A percentile compares a stretch with the other conserved stretches of the same genome.
These are phyloP conservation scores for Lagocephalus sceleratus DNA, from an alignment of 2,797 vertebrate species.

Conservation along the genomic window DNA sequence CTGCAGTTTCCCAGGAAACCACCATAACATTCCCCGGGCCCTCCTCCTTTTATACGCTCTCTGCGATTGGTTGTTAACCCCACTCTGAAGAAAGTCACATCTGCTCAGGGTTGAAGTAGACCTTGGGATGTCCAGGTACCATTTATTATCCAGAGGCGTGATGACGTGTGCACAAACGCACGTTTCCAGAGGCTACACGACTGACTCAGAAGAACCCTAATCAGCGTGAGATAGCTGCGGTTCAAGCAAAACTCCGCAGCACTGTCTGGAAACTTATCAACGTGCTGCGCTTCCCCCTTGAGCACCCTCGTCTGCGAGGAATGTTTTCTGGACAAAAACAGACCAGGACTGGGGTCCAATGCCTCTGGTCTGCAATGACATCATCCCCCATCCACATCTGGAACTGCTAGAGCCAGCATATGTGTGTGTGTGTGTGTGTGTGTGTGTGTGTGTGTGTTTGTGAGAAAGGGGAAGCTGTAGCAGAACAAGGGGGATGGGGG, in stretches of 20 bases:
- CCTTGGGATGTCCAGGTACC: conserved; percentile 37
- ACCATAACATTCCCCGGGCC: conserved; percentile 52
- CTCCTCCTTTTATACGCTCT: conserved; percentile 25
- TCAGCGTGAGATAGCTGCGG: conserved; percentile 33
- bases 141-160: conserved; percentile 41
- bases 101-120: conserved; percentile 32
- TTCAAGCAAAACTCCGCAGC: conserved; percentile 6
- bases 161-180: background rate
- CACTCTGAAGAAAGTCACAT: conserved; percentile 45
- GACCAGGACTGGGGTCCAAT: conserved; percentile 43
- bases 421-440: conserved; percentile 44
- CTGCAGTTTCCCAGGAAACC: conserved; percentile 57
- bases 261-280: conserved; percentile 57
- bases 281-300: conserved; percentile 35
- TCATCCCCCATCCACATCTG: conserved; percentile 76
- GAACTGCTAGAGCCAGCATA: conserved; percentile 62
- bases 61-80: conserved; percentile 37
- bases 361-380: conserved; percentile 75
- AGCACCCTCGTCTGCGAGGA: conserved; percentile 44
- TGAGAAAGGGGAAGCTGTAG: conserved; percentile 20
- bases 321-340: conserved; percentile 56
- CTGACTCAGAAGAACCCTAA: conserved; percentile 54
- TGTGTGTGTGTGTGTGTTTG: conserved; percentile 13
- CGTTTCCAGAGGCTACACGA: conserved; percentile 18
- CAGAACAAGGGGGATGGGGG: conserved; percentile 25